Base-by-base conservation (phyloP, 2,113 vertebrate species). In the Phyllostomus discolor region DNA sequence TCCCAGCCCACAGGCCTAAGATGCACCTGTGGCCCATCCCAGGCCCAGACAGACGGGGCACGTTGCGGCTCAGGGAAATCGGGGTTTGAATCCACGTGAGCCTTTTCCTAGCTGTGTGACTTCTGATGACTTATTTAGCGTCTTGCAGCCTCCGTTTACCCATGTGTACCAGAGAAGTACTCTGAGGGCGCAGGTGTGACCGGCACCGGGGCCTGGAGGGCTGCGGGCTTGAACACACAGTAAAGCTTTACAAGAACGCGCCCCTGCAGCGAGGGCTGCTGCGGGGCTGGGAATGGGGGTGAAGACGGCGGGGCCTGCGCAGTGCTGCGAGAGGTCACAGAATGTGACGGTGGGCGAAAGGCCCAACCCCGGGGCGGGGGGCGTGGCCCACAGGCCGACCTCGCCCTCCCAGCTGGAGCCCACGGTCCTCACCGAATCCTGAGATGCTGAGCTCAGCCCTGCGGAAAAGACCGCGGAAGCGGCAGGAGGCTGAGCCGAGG, bases 241-340 rank as follows among this genome's bases (percentile, higher is more conserved):
- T 1, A 38, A 11, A 31, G 0, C 2, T 10, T 12, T 9, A 48
- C 26, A 1, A 5, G 1, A 6, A 35, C 1, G 11, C 35, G 7
- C 5, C 35, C 1, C 54, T 0, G 3, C 43, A 7, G 46, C 7
- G 28, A 78, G 67, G 62, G 46, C 7, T 15, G 72, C 52, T 19
- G 7, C 1, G 38, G 17, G 54, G 89, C 76, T 50, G 66, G 67
- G 46, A 28, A 3, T 16, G 38, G 92, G 73, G 19, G 5, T 62
- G 54, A 46, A 41, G 87, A 20, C 14, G 8, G 80, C 0, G 0
- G 43, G 64, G 81, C 35, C 7, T 41, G 17, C 26, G 19, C 46
- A 38, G 64, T 57, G 20, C 9, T 9, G 54, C 10, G 43, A 33
- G 54, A 46, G 64, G 64, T 26, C 7, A 9, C 19, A 9, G n/a